These are phyloP conservation scores for Carassius carassius DNA, from an alignment of 2,113 vertebrate genomes.

Conservation along the genomic window DNA sequence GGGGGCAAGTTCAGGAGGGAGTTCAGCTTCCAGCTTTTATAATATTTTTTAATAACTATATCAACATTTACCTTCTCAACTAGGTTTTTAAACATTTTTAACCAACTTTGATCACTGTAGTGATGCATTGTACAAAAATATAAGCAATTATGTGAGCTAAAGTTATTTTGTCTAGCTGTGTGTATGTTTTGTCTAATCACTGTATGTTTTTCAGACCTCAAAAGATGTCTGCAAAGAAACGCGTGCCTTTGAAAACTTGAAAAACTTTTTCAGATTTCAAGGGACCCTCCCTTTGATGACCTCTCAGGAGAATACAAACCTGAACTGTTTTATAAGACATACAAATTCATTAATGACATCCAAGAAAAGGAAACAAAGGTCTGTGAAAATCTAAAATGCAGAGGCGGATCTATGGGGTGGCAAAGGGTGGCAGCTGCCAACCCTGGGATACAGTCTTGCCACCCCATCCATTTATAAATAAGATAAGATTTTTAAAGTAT, in stretches of 20 bases:
- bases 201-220: slow-evolving; percentile 78
- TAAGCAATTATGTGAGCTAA: background rate
- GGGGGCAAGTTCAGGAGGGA: no score
- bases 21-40: no score
- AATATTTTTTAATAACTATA: background rate
- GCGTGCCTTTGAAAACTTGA: no score
- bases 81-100: background rate
- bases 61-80: background rate
- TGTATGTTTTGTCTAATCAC: background rate
- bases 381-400: no score
- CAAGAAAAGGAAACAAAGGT: slow-evolving; percentile 85
- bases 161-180: no score
- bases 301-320: slow-evolving; percentile 93
- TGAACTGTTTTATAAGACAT: slow-evolving; percentile 89
- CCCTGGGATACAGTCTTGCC: no score
- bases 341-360: slow-evolving; percentile 83
- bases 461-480: no score
- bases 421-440: no score
- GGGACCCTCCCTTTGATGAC: slow-evolving; percentile 95
- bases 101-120: background rate
- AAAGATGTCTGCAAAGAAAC: slow-evolving; percentile 88
- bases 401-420: no score
- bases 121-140: background rate
- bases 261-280: slow-evolving; percentile 62
- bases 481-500: no score